Base-by-base conservation (phyloP, 1,140 invertebrate genomes). In the Macrotrachela quadricornifera region DNA sequence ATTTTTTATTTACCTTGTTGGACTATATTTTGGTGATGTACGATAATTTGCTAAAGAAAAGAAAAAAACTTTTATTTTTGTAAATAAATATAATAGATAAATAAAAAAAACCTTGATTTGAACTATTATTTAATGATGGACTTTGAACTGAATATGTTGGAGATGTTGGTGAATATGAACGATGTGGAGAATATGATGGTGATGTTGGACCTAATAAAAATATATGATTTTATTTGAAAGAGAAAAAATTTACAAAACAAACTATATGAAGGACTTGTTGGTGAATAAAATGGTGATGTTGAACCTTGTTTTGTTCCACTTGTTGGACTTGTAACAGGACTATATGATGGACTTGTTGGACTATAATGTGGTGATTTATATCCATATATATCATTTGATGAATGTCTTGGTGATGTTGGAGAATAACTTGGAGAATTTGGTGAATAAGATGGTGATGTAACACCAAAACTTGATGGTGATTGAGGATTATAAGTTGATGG, bases 341-440 rank as follows among this genome's bases (percentile, higher is more conserved):
- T 57, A 36, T 66, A 65, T 30, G 40, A 44, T 16, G 57, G 59
- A 44, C 49, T 51, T 1, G 60, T 54, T 3, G 58, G 58, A 1
- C 42, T 50, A 46, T 60, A 58, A 16, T 36, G 36, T 1, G 55
- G 57, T 37, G 53, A 49, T 15, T 54, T 54, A 4, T 49, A 38
- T 13, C 16, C 30, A 17, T 59, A 42, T 9, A 55, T 60, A n/a
- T 51, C 48, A 14, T 40, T 36, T 9, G 15, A 46, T 38, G 50
- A 80, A 36, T 66, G 64, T 0, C 80, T 78, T 0, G 83, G 83
- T 50, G 80, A 83, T 13, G 81, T 82, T 0, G 84, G 83, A 55
- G 49, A 40, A 39, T 57, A 59, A 40, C 21, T 39, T 13, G 59
- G 56, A 38, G 54, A 54, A 15, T 44, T 40, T 17, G 54, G 54